Evolutionary conservation across 2,113 vertebrate species (phyloP), one percentile per base, ranked within the genome.

Genomic region (Rhabdornis inornatus): DNA sequence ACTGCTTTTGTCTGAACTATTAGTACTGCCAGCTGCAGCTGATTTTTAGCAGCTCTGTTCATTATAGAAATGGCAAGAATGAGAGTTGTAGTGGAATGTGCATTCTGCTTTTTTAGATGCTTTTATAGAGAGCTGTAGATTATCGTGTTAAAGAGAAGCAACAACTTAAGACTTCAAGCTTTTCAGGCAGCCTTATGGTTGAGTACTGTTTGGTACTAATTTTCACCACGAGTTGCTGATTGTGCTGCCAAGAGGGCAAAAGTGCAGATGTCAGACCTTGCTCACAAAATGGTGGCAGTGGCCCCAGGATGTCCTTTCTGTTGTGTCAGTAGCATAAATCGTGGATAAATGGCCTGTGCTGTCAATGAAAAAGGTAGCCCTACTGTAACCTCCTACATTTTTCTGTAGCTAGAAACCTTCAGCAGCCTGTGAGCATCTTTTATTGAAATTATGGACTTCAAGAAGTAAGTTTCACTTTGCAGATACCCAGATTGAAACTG

Each of bases 1-100:
- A 69, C 52, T 71, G 52, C 47, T 72, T 94, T 96, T 96, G 90
- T 95, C 83, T 83, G 79, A 61, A 28, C 69, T 80, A 14, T 59
- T 84, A 70, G 63, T 74, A 70, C 31, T 95, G 40, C 74, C 75
- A 63, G 66, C 53, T 87, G 75, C 33, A 86, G 55, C 40, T 82
- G 70, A 82, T 64, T 71, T 72, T 80, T 71, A 89, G 64, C 66
- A 74, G 33, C 42, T 83, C 42, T 69, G 1, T 90, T 75, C 35
- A 6, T 90, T 66, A 74, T 8, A 4, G 3, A 77, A 80, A 79
- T 28, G 22, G 53, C n/a, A 71, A 66, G 69, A 83, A 23, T 35
- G 33, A 65, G 7, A 79, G 27, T 2, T 1, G 23, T 49, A 47
- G 47, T 37, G 30, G 52, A 74, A 78, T 19, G 28, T 25, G 6